These are phyloP conservation scores for Rutilus rutilus DNA, from an alignment of 2,113 vertebrate genomes.

Conservation along the genomic window DNA sequence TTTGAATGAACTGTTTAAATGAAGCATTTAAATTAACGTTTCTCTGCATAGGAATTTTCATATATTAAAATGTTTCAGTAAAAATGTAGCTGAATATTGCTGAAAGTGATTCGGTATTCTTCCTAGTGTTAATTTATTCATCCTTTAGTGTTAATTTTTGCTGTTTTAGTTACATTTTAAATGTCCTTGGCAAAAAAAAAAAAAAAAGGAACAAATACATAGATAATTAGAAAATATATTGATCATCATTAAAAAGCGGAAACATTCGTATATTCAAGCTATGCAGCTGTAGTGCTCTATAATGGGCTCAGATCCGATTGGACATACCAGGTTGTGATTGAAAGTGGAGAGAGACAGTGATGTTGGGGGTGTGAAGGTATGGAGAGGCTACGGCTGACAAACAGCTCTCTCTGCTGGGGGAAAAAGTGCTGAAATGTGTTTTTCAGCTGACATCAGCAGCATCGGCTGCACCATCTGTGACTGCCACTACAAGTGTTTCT, in stretches of 20 bases:
- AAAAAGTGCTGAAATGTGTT: conserved; percentile 97
- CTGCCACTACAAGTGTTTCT: conserved; percentile 75
- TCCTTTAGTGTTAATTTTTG: neutral
- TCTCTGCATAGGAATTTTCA: neutral
- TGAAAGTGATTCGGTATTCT: neutral
- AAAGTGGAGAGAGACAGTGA: neutral
- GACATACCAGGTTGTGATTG: neutral
- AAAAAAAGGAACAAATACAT: neutral
- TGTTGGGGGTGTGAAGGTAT: conserved; percentile 51
- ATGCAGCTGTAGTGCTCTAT: too few relatives aligned
- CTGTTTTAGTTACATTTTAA: neutral
- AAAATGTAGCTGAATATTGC: neutral
- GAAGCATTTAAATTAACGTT: neutral
- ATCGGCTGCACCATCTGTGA: conserved; percentile 92
- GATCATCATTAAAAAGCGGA: neutral
- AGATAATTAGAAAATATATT: neutral
- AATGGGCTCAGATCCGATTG: neutral
- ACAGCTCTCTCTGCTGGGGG: conserved; percentile 82
- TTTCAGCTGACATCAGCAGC: conserved; percentile 93
- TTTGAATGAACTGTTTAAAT: neutral
- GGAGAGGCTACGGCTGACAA: conserved; percentile 84
- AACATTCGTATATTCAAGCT: neutral
- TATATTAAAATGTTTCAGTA: neutral
- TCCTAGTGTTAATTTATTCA: neutral
- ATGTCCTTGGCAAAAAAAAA: neutral